These are phyloP conservation scores for Percopsis transmontana DNA, from an alignment of 2,113 vertebrate species.

Conservation along the genomic window DNA sequence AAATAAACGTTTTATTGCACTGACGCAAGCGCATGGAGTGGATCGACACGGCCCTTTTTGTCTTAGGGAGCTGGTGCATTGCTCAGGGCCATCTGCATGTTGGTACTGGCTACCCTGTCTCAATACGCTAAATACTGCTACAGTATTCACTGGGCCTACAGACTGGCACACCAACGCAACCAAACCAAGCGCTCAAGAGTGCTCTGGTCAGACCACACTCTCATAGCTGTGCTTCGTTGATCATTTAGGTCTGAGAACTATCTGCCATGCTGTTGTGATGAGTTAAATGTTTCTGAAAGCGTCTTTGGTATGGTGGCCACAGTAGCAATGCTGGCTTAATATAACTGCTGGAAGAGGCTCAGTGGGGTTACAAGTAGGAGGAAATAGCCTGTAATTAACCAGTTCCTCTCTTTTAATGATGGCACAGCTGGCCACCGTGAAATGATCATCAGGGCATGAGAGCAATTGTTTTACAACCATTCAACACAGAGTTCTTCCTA, in stretches of 20 bases:
- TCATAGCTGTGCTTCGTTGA: not conserved
- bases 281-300: constrained; percentile 45
- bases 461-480: not conserved
- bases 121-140: constrained; percentile 41
- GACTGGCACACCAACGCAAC: constrained; percentile 35
- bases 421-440: constrained; percentile 15
- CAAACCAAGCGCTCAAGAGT: constrained; percentile 13
- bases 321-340: constrained; percentile 48
- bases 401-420: constrained; percentile 37
- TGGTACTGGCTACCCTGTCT: constrained; percentile 37
- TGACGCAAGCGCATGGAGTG: not conserved
- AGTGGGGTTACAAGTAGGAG: constrained; percentile 14
- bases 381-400: constrained; percentile 59
- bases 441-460: constrained; percentile 19
- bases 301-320: constrained; percentile 43
- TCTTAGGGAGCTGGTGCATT: not conserved
- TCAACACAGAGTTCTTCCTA: constrained; percentile 1
- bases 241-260: not conserved
- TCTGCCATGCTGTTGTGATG: constrained; percentile 10
- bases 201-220: constrained; percentile 21
- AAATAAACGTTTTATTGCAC: not conserved
- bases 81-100: constrained; percentile 52
- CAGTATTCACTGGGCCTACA: constrained; percentile 55
- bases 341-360: constrained; percentile 48
- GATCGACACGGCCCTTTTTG: constrained; percentile 7